Evolutionary conservation across 2,113 vertebrate genomes (phyloP).

Genomic region (Rhynchomys soricoides): DNA sequence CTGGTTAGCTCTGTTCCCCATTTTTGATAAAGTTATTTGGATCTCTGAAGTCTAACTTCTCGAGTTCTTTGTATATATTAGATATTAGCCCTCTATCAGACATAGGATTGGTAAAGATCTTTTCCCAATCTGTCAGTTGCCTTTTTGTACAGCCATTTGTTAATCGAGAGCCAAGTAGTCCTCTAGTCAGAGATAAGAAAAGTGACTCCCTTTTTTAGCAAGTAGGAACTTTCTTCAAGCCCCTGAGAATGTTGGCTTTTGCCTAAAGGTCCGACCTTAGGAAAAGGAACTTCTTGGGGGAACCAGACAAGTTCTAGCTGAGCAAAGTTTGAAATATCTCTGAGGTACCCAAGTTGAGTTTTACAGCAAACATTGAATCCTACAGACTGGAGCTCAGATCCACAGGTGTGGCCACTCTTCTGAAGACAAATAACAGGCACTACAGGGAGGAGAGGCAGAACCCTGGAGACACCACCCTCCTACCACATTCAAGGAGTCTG

Average conservation of each 20-base stretch:
- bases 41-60: too few relatives aligned
- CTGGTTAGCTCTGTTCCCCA: too few relatives aligned
- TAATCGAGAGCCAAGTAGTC: background rate
- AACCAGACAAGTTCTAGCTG: background rate
- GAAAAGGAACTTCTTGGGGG: background rate
- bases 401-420: accelerated
- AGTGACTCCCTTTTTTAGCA: background rate
- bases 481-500: background rate
- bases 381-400: accelerated
- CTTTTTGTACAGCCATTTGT: background rate
- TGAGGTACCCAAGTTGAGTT: background rate
- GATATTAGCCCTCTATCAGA: too few relatives aligned
- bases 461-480: background rate
- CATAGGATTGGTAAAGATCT: too few relatives aligned
- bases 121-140: too few relatives aligned
- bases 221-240: background rate
- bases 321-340: background rate
- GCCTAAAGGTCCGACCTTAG: background rate
- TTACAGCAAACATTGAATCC: background rate
- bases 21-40: too few relatives aligned
- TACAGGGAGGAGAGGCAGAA: too few relatives aligned
- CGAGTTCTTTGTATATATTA: too few relatives aligned
- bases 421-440: too few relatives aligned
- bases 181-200: background rate
- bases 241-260: background rate